These are phyloP conservation scores for Sapayoa aenigma DNA, from an alignment of 2,113 vertebrate species.

Conservation along the genomic window DNA sequence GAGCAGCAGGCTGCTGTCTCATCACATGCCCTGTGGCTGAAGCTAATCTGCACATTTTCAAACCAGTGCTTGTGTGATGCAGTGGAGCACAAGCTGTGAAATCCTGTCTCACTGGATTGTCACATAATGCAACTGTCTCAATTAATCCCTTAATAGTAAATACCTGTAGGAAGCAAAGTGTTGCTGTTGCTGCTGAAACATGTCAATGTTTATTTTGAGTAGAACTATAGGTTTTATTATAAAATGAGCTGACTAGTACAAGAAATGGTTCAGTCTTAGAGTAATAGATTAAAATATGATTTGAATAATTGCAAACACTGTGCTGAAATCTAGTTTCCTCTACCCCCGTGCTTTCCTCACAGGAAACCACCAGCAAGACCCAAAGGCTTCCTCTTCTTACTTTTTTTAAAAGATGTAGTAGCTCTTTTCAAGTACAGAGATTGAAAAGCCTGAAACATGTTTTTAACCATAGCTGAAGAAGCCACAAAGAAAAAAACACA, in stretches of 20 bases:
- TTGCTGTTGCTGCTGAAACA: background rate
- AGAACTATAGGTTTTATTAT: background rate
- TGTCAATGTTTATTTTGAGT: background rate
- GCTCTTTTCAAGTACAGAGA: background rate
- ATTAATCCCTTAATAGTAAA: background rate
- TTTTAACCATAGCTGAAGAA: background rate
- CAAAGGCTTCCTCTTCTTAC: background rate
- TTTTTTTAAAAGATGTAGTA: background rate
- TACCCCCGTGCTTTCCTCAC: background rate
- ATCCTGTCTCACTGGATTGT: background rate
- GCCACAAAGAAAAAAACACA: too few species aligned
- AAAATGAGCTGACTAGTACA: background rate
- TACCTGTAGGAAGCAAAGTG: background rate
- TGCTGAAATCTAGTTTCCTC: background rate
- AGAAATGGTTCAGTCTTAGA: background rate
- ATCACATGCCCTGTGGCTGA: background rate
- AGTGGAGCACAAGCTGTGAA: background rate
- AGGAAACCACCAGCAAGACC: background rate
- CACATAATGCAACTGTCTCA: background rate
- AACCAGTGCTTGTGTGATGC: background rate
- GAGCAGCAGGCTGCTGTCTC: background rate
- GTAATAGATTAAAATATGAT: background rate
- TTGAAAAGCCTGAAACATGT: background rate
- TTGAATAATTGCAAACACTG: background rate
- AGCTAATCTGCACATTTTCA: background rate